phyloP scores from a whole-genome alignment of 2,888 invertebrate genomes.

The Oasisia sp. region DNA sequence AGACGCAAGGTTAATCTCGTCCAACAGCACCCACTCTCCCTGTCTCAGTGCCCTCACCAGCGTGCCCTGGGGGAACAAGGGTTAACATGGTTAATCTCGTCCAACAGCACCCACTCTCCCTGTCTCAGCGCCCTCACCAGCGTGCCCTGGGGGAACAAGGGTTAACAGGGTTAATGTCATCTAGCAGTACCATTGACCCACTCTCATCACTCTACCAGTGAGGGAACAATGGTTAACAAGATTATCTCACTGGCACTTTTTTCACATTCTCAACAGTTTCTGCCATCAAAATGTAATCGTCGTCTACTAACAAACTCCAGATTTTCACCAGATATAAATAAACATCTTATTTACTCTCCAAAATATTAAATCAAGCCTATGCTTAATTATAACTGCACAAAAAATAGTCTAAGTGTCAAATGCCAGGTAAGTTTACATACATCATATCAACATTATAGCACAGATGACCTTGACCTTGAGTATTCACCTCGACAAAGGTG shows the following conservation, averaged over 20 bases:
- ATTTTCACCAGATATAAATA: neutral
- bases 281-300: neutral
- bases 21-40: constrained; percentile 95
- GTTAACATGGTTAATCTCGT: constrained; percentile 84
- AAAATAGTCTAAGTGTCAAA: neutral
- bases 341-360: neutral
- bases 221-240: constrained; percentile 54
- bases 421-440: neutral
- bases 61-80: constrained; percentile 73
- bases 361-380: neutral
- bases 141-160: constrained; percentile 65
- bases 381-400: neutral
- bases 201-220: constrained; percentile 87
- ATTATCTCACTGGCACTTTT: neutral
- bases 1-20: constrained; percentile 97
- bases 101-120: constrained; percentile 95
- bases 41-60: constrained; percentile 85
- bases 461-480: neutral
- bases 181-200: constrained; percentile 92
- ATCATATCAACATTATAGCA: neutral
- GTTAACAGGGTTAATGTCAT: constrained; percentile 73
- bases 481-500: constrained; percentile 81
- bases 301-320: neutral
- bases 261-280: neutral
- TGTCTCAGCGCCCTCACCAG: constrained; percentile 85